Percentiles rank a stretch among this genome's conserved stretches.
phyloP scores from a whole-genome alignment of 2,888 invertebrate genomes.

The Blastobasis lacticolella region DNA sequence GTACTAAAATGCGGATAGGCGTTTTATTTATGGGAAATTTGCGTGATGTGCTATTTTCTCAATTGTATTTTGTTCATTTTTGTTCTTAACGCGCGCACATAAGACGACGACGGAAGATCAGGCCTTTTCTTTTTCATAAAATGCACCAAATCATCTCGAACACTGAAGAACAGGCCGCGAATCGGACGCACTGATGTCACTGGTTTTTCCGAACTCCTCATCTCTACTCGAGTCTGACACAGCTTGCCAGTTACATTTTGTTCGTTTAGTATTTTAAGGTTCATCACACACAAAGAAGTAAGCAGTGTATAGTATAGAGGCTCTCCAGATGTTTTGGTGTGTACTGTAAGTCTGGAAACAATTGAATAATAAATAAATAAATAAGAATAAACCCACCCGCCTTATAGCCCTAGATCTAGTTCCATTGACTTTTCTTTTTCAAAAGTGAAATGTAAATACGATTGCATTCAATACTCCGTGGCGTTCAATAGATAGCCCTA shows the following conservation, averaged over 20 bases:
- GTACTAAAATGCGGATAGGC: not conserved
- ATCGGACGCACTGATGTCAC: not conserved
- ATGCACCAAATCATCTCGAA: not conserved
- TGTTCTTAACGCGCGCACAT: not conserved
- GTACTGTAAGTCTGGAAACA: too few species aligned
- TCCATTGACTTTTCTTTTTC: too few species aligned
- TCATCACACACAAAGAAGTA: not conserved
- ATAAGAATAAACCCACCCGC: too few species aligned
- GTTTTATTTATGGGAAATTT: not conserved
- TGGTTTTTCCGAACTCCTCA: not conserved
- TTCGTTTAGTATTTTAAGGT: not conserved
- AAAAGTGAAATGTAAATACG: too few species aligned
- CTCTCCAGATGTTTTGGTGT: too few species aligned
- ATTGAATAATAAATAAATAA: too few species aligned
- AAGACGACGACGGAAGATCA: not conserved
- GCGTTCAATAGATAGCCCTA: too few species aligned
- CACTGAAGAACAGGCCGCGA: not conserved
- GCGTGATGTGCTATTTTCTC: not conserved
- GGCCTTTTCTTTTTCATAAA: not conserved
- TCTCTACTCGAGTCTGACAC: not conserved
- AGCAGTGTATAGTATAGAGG: too few species aligned
- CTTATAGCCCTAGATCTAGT: too few species aligned
- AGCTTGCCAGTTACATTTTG: not conserved
- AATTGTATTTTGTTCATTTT: not conserved
- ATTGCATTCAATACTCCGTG: too few species aligned